Percentiles rank a stretch among this genome's conserved stretches.
Evolutionary conservation across 2,888 invertebrate species (phyloP).

Genomic region (Trachelus tabidus): DNA sequence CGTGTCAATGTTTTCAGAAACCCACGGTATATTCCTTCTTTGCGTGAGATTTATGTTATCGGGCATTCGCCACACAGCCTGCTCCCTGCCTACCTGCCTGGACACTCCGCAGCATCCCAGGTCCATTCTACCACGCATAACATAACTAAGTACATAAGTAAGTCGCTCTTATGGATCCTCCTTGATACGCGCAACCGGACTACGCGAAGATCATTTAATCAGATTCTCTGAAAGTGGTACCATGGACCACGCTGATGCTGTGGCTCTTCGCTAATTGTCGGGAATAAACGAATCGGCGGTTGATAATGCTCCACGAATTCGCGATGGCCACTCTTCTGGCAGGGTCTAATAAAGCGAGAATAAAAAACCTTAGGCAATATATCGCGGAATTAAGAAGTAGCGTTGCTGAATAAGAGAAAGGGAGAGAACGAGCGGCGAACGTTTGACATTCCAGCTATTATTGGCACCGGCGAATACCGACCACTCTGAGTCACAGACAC

Average conservation of each 20-base stretch:
- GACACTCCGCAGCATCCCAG: neutral
- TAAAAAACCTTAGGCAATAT: slow-evolving; percentile 42
- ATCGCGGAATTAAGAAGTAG: slow-evolving; percentile 48
- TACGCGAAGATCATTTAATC: neutral
- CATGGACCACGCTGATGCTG: neutral
- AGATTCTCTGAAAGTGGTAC: neutral
- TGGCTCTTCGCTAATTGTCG: neutral
- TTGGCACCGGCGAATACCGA: slow-evolving; percentile 46
- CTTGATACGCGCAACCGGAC: neutral
- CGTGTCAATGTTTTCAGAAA: slow-evolving; percentile 59
- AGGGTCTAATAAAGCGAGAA: neutral
- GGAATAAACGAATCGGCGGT: neutral
- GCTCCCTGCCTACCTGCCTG: neutral
- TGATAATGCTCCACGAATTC: neutral
- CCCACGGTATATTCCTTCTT: slow-evolving; percentile 23
- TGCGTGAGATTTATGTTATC: neutral
- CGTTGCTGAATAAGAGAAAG: neutral
- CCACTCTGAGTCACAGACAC: slow-evolving; percentile 25
- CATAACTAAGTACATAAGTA: neutral
- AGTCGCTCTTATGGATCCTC: neutral
- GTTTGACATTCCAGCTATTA: slow-evolving; percentile 61
- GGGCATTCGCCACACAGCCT: neutral
- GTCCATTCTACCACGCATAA: neutral
- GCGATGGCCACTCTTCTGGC: neutral
- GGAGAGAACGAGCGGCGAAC: slow-evolving; percentile 37